Base-by-base conservation (phyloP, 2,888 invertebrate genomes). In the Dexiosoma caninum region DNA sequence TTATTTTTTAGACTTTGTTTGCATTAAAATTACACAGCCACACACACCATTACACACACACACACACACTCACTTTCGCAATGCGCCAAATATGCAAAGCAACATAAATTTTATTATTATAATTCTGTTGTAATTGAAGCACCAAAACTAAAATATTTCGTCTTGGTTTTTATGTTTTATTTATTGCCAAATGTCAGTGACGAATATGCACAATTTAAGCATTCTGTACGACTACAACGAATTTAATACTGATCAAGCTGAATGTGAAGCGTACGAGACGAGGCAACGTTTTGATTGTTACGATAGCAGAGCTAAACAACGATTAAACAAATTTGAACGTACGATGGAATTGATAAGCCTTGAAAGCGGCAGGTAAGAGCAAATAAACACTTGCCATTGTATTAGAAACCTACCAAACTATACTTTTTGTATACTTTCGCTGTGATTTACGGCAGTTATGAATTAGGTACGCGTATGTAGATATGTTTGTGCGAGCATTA, bases 311-410 rank as follows among this genome's bases (percentile, higher is more conserved):
- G 76, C 44, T 79, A 51, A 77, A 66, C 76, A 53, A 57, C 77
- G 81, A 81, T 81, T 83, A 81, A 81, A 71, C 70, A 74, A 78
- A 79, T 71, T 69, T 72, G 44, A 69, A 44, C 30, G 16, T 51
- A 30, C 59, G 23, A 42, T 76, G 55, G 46, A 27, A 55, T 71
- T 81, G 76, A 77, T 77, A 78, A 71, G 67, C n/a, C 62, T 59
- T 66, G 35, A 49, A 57, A 40, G 30, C 46, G 42, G 19, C 19
- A 71, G 42, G 4, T 40, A 62, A 71, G 49, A 66, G 62, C 53
- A 49, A 66, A 14, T 55, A 42, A 49, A 53, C 32, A 40, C 42
- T 37, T 16, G 42, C 32, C 37, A 60, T 71, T 49, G 84, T 83
- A 44, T 67, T 69, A 72, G 84, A 72, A 59, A 76, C 55, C 40